These are phyloP conservation scores for Macrotrachela quadricornifera DNA, from an alignment of 1,140 invertebrate genomes.

Conservation along the genomic window DNA sequence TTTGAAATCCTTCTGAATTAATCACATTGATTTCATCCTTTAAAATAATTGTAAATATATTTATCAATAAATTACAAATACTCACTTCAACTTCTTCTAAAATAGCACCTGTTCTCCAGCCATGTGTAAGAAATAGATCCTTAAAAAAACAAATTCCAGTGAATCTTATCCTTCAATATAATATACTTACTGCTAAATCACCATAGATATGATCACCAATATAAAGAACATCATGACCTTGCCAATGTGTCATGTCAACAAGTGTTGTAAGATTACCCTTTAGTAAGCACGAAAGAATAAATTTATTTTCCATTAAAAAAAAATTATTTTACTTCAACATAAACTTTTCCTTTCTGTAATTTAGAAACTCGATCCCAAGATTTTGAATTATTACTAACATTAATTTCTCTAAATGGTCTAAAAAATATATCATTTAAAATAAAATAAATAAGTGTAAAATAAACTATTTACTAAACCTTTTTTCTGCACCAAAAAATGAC, in stretches of 20 bases:
- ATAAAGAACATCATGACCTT: constrained; percentile 70
- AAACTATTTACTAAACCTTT: too few species aligned
- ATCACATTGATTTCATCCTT: constrained; percentile 74
- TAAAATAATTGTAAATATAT: too few species aligned
- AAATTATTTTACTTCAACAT: constrained; percentile 43
- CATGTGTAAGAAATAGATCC: constrained; percentile 79
- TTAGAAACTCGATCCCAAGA: constrained; percentile 70
- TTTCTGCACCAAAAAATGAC: constrained; percentile 71
- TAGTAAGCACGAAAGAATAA: too few species aligned
- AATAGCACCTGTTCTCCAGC: constrained; percentile 92
- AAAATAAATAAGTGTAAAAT: neutral
- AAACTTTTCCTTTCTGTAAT: constrained; percentile 66
- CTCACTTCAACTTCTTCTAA: constrained; percentile 60
- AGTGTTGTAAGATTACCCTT: constrained; percentile 42
- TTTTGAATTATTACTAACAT: constrained; percentile 37
- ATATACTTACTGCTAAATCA: constrained; percentile 46
- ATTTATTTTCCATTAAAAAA: too few species aligned
- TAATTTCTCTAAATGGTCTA: too few species aligned
- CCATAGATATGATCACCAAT: constrained; percentile 95
- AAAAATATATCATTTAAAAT: too few species aligned
- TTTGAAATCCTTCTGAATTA: constrained; percentile 60
- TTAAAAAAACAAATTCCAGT: too few species aligned
- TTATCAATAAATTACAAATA: too few species aligned
- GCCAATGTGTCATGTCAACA: constrained; percentile 72
- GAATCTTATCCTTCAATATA: too few species aligned